Base-by-base conservation (phyloP, 1,140 invertebrate species). In the Heliconius congener region DNA sequence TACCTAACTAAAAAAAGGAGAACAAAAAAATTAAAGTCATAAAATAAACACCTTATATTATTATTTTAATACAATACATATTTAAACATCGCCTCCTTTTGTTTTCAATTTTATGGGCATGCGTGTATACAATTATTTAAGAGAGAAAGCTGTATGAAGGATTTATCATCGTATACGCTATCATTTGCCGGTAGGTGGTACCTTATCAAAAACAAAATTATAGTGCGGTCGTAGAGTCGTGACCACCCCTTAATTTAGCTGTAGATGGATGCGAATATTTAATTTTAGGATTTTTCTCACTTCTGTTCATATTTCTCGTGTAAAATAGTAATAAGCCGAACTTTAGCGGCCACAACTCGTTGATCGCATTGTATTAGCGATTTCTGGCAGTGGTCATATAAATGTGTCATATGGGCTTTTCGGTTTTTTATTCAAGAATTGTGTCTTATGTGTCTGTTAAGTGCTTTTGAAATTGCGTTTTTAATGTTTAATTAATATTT, bases 71-170 rank as follows among this genome's bases (percentile, higher is more conserved):
- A 66, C 23, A 27, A 66, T 66, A n/a, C 19, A 66, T 66, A 71
- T 76, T 71, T 60, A 73, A 11, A 19, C 27, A 18, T 77, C 19
- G n/a, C 71, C 4, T 77, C 76, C 76, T 50, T 77, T 78, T 78
- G 71, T 78, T 78, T 73, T 50, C 71, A 52, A 72, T 73, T 73
- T 76, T 66, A 76, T 70, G 74, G 30, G 19, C 55, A 34, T n/a
- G 50, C 37, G 71, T 42, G 73, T 73, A 66, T 74, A 71, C 42
- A 79, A 79, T 79, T 79, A 79, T 79, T 79, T 66, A 75, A 75
- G 50, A 52, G 78, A 52, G 78, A 79, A 79, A 79, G 78, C 57
- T 27, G 77, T 73, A 57, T 79, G 78, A 79, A 79, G 73, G 78
- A 79, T 79, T 79, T 79, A 79, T 79, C 66, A 75, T 19, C 8